Conservation (phyloP, 2,888 invertebrate genomes). For the Sclerodermus sp. region DNA sequence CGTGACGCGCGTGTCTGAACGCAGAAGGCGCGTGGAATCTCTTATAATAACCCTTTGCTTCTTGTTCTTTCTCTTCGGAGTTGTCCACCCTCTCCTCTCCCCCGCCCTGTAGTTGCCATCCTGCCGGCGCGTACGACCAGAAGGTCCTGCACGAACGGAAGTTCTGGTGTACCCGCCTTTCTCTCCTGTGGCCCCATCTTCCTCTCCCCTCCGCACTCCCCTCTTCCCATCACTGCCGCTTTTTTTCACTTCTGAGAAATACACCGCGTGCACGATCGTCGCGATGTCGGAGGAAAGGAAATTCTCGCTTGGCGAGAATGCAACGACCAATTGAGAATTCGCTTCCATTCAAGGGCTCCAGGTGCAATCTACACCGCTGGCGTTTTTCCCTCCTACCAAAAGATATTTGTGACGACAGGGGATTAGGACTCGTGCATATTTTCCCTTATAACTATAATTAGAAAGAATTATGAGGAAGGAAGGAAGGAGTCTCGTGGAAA, state of each 20-base stretch:
- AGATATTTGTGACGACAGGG: too few species aligned
- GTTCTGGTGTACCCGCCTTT: conserved; percentile 4
- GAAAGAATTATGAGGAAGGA: too few species aligned
- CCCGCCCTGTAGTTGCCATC: not conserved
- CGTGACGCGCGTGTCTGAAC: conserved; percentile 49
- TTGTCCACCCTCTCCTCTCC: conserved; percentile 2
- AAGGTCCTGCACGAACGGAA: conserved; percentile 10
- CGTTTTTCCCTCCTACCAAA: too few species aligned
- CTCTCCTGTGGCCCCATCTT: too few species aligned
- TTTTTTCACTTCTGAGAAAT: conserved; percentile 1
- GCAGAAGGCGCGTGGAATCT: conserved; percentile 41
- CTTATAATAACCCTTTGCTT: conserved; percentile 23
- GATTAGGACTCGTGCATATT: too few species aligned
- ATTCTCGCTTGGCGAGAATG: too few species aligned
- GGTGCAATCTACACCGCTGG: too few species aligned
- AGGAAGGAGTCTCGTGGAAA: too few species aligned
- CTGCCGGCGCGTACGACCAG: conserved; percentile 18
- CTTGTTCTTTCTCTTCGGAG: not conserved
- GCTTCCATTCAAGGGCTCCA: too few species aligned
- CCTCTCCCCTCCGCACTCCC: not conserved
- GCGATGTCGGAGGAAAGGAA: not conserved
- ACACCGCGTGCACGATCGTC: not conserved
- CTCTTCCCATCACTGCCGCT: conserved; percentile 8
- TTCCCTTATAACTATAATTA: too few species aligned
- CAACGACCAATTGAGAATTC: too few species aligned